Evolutionary conservation across 2,888 invertebrate genomes (phyloP).

Genomic region (Iphiclides podalirius): DNA sequence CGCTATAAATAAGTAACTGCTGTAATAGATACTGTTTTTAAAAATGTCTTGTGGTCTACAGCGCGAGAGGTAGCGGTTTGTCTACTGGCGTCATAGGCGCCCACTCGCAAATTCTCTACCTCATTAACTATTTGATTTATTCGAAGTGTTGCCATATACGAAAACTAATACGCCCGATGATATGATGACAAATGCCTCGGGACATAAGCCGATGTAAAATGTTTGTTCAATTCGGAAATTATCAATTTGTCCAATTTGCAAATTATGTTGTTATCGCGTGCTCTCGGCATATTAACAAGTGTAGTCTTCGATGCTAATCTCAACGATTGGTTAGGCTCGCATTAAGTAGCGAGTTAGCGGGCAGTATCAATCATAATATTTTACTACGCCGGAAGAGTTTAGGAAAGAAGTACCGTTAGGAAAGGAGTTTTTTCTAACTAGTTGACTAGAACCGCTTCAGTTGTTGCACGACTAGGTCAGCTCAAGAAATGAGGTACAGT

Average conservation of each 20-base stretch:
- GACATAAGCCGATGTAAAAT: neutral
- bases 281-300: neutral
- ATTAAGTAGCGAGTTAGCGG: neutral
- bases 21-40: neutral
- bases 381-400: neutral
- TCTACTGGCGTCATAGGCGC: neutral
- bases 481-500: too few species aligned
- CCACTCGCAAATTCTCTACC: slow-evolving; percentile 28
- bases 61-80: neutral
- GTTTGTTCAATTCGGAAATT: neutral
- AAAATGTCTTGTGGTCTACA: neutral
- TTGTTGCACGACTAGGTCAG: too few species aligned
- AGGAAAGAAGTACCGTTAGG: neutral
- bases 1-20: neutral
- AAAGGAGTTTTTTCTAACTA: neutral
- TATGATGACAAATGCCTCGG: neutral
- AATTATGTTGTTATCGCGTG: neutral
- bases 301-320: neutral
- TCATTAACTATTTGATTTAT: slow-evolving; percentile 57
- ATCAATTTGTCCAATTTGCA: neutral
- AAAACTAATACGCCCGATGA: neutral
- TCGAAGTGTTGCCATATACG: slow-evolving; percentile 30
- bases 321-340: neutral
- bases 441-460: too few species aligned
- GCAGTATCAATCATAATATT: too few species aligned